Evolutionary conservation across 2,888 invertebrate species (phyloP).

Genomic region (Chrysomela aeneicollis): DNA sequence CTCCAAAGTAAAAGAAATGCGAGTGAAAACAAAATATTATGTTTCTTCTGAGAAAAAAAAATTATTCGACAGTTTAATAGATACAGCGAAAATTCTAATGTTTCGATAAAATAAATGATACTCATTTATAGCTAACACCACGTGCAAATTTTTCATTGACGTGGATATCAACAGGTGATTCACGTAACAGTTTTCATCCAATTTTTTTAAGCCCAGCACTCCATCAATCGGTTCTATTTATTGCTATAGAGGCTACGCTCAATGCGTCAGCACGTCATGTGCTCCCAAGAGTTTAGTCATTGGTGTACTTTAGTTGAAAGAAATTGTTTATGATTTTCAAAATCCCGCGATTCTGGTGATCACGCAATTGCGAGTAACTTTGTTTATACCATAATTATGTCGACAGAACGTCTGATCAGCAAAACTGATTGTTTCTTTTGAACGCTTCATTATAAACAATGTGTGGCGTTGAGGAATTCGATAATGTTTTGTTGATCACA

Average conservation of each 20-base stretch:
- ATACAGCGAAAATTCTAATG: neutral
- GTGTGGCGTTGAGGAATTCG: too few species aligned
- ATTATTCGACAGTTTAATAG: neutral
- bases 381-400: too few species aligned
- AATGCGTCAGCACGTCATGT: neutral
- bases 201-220: neutral
- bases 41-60: too few species aligned
- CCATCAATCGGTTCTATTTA: conserved; percentile 1
- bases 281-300: neutral
- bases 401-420: neutral
- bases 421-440: neutral
- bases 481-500: too few species aligned
- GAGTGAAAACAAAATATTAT: too few species aligned
- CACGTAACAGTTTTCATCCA: neutral
- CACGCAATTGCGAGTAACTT: too few species aligned
- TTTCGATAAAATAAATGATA: neutral
- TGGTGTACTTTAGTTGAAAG: too few species aligned
- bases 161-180: neutral
- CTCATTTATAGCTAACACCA: neutral
- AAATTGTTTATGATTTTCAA: too few species aligned
- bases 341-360: too few species aligned
- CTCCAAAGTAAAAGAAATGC: too few species aligned
- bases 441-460: too few species aligned
- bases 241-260: neutral
- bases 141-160: neutral